Conservation (phyloP, 2,113 vertebrate species). For the Mustela nigripes region DNA sequence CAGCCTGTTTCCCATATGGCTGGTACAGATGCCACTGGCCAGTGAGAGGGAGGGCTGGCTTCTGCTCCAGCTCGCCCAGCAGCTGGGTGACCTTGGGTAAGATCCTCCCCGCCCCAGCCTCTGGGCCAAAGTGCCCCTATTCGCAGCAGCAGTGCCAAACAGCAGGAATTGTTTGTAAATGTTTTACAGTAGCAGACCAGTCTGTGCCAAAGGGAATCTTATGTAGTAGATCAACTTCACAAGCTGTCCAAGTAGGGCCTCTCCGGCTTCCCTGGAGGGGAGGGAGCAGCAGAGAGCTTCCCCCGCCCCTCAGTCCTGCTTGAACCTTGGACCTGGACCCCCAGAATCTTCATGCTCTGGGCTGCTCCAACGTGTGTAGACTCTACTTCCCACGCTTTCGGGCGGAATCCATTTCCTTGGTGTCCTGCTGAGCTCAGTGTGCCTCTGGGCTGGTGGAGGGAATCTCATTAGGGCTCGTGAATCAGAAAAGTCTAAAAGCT, state of each 20-base stretch:
- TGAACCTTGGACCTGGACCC: not conserved
- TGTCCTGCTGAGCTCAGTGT: not conserved
- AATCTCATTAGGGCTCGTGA: conserved; percentile 38
- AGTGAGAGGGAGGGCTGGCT: not conserved
- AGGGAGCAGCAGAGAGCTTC: not conserved
- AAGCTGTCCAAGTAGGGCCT: not conserved
- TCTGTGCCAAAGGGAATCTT: not conserved
- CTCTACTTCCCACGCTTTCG: not conserved
- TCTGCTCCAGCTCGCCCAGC: not conserved
- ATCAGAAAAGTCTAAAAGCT: conserved; percentile 68
- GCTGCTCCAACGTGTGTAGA: not conserved
- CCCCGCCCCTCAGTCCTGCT: not conserved
- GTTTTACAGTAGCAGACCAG: not conserved
- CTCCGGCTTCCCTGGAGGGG: not conserved
- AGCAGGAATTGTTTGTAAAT: not conserved
- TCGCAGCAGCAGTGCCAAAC: not conserved
- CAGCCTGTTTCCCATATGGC: not conserved
- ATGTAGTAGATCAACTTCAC: not conserved
- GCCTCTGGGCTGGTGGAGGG: not conserved
- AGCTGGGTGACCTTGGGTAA: not conserved
- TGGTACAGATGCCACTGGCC: not conserved
- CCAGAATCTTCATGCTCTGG: not conserved
- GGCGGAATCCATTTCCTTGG: not conserved
- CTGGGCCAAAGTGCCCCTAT: not conserved
- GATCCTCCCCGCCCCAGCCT: not conserved